A percentile compares a stretch with the other conserved stretches of the same genome.
These are phyloP conservation scores for Halichoeres trimaculatus DNA, from an alignment of 2,113 vertebrate genomes.

Conservation along the genomic window DNA sequence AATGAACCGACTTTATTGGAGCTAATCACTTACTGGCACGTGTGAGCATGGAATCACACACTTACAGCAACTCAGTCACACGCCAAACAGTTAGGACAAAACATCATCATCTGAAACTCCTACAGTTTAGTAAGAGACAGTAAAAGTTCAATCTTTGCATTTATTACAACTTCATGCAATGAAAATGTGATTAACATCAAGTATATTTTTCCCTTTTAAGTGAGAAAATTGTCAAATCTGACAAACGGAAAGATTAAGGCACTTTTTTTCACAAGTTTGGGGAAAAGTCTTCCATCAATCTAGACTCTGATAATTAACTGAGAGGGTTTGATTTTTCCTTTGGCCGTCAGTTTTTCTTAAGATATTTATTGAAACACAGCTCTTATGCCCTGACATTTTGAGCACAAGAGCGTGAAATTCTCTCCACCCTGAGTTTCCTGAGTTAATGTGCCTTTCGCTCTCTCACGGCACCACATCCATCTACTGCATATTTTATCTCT, in stretches of 20 bases:
- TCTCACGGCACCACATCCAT: conserved; percentile 33
- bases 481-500: conserved; percentile 56
- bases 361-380: not conserved
- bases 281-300: too few relatives aligned
- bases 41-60: conserved; percentile 5
- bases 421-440: conserved; percentile 33
- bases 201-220: too few relatives aligned
- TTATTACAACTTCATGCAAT: not conserved
- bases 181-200: not conserved
- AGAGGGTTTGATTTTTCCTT: too few relatives aligned
- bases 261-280: too few relatives aligned
- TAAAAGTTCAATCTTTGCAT: not conserved
- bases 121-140: not conserved
- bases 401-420: conserved; percentile 33
- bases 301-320: too few relatives aligned
- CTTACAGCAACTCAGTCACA: not conserved
- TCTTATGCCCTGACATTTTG: conserved; percentile 29
- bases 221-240: too few relatives aligned
- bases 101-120: not conserved
- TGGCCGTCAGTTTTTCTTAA: not conserved
- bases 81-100: not conserved
- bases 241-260: too few relatives aligned
- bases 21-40: conserved; percentile 45
- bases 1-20: conserved; percentile 51
- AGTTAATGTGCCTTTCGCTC: conserved; percentile 11